A percentile compares a stretch with the other conserved stretches of the same genome.
Evolutionary conservation across 2,113 vertebrate species (phyloP).

Genomic region (Neodontobutis hainanensis): DNA sequence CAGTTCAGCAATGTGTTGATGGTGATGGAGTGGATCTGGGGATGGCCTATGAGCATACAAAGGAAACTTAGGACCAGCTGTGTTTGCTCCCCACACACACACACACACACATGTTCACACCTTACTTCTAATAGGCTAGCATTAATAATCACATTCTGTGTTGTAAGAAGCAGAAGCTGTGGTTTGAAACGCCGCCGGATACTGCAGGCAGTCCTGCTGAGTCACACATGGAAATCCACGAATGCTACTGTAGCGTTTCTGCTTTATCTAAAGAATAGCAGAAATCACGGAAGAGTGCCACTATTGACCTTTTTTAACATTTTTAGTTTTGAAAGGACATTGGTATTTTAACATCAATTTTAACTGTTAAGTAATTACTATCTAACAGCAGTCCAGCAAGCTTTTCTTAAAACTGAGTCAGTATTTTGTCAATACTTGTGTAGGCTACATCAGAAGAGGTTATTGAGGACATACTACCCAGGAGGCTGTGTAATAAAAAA

Average conservation of each 20-base stretch:
- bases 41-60: background rate
- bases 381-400: background rate
- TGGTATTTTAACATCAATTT: background rate
- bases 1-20: background rate
- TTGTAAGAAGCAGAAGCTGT: conserved; percentile 7
- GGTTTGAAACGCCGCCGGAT: background rate
- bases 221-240: background rate
- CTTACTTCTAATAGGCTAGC: conserved; percentile 2
- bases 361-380: background rate
- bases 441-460: no score
- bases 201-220: background rate
- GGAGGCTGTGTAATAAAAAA: no score
- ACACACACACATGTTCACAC: background rate
- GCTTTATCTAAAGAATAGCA: conserved; percentile 1
- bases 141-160: background rate
- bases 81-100: conserved; percentile 14
- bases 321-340: background rate
- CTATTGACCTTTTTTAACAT: background rate
- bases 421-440: no score
- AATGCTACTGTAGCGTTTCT: background rate
- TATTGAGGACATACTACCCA: no score
- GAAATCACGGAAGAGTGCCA: background rate
- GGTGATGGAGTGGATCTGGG: background rate
- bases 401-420: no score
- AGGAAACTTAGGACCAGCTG: conserved; percentile 12